Conservation (phyloP, 2,888 invertebrate species). For the Leptopilina drosophilae region DNA sequence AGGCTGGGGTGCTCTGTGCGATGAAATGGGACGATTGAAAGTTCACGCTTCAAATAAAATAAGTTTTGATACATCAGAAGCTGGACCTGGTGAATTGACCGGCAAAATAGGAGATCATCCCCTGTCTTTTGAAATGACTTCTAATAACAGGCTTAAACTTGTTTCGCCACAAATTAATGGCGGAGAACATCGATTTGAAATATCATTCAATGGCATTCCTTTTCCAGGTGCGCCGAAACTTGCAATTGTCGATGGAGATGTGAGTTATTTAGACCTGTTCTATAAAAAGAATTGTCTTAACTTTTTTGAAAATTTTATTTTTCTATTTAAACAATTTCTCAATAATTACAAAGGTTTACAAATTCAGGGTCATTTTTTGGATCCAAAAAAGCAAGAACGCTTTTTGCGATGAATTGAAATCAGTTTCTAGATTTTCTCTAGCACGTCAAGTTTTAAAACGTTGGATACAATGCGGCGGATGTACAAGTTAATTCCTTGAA, state of each 20-base stretch:
- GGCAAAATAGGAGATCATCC: conserved; percentile 80
- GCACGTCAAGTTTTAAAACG: too few species aligned
- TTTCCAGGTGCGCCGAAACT: conserved; percentile 77
- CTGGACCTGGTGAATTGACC: conserved; percentile 90
- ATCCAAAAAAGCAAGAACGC: too few species aligned
- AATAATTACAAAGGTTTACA: too few species aligned
- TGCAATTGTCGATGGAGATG: conserved; percentile 71
- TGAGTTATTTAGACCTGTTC: conserved; percentile 43
- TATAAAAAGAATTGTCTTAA: too few species aligned
- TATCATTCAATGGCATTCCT: conserved; percentile 79
- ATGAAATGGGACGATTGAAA: conserved; percentile 85
- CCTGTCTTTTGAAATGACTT: conserved; percentile 72
- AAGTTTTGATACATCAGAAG: conserved; percentile 91
- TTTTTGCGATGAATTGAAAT: too few species aligned
- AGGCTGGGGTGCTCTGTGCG: conserved; percentile 91
- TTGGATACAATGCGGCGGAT: too few species aligned
- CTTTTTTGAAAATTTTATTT: too few species aligned
- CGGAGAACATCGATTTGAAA: conserved; percentile 78
- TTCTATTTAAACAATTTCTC: too few species aligned
- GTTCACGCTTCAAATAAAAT: conserved; percentile 84
- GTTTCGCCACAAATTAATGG: conserved; percentile 63
- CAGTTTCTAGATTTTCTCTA: too few species aligned
- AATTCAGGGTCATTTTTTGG: too few species aligned
- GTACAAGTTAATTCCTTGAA: too few species aligned
- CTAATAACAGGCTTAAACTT: conserved; percentile 72